These are phyloP conservation scores for Stenodema calcarata DNA, from an alignment of 2,888 invertebrate genomes.

Conservation along the genomic window DNA sequence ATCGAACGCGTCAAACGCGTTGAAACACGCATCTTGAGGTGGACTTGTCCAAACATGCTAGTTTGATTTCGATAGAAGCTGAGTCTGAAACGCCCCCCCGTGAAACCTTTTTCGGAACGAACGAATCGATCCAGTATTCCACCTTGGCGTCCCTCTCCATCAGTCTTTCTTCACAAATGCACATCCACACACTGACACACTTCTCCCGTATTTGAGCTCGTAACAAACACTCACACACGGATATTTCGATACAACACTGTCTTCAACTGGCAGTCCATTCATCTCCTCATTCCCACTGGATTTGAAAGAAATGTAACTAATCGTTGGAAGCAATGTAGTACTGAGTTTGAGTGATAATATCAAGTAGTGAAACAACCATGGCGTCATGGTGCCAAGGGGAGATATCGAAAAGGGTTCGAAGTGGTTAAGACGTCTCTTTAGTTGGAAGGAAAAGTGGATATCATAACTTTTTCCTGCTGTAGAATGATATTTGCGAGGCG, in stretches of 20 bases:
- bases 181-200: background rate
- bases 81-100: too few relatives aligned
- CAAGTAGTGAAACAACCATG: too few relatives aligned
- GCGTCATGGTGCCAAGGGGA: too few relatives aligned
- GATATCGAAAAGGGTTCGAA: too few relatives aligned
- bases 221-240: background rate
- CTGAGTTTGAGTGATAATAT: too few relatives aligned
- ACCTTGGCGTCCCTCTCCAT: background rate
- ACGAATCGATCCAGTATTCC: background rate
- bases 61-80: too few relatives aligned
- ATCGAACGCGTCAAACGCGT: background rate
- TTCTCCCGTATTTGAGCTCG: background rate
- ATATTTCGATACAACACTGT: background rate
- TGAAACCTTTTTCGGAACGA: background rate
- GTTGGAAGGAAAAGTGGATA: too few relatives aligned
- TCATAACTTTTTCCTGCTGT: too few relatives aligned
- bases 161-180: background rate
- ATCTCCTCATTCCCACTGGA: background rate
- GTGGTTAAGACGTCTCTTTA: too few relatives aligned
- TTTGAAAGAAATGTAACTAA: background rate
- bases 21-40: too few relatives aligned
- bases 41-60: too few relatives aligned
- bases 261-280: background rate
- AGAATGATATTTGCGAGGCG: too few relatives aligned
- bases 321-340: background rate